These are phyloP conservation scores for Champsocephalus esox DNA, from an alignment of 2,797 vertebrate genomes.

Conservation along the genomic window DNA sequence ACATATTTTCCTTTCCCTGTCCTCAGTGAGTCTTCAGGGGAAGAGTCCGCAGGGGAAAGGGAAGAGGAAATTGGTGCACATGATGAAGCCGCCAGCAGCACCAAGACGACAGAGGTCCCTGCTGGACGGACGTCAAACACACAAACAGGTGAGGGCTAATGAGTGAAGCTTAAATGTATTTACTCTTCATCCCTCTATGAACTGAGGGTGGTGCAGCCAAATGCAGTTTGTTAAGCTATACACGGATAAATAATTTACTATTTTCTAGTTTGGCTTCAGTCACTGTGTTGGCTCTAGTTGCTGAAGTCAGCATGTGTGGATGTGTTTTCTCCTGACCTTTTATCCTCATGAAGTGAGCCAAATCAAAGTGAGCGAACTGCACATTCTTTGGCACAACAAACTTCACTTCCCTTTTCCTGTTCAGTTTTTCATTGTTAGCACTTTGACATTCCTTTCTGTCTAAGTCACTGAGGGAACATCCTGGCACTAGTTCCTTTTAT, in stretches of 20 bases:
- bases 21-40: constrained; percentile 84
- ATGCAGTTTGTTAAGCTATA: neutral
- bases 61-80: constrained; percentile 66
- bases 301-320: constrained; percentile 36
- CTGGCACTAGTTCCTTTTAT: neutral
- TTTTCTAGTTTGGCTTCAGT: neutral
- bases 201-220: neutral
- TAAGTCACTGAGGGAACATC: neutral
- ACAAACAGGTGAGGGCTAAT: constrained; percentile 64
- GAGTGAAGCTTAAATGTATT: neutral
- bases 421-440: constrained; percentile 14
- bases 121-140: constrained; percentile 43
- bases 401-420: constrained; percentile 68
- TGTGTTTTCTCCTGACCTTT: neutral
- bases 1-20: constrained; percentile 30
- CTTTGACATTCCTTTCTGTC: constrained; percentile 47
- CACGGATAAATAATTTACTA: neutral
- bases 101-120: constrained; percentile 38
- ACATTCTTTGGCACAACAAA: constrained; percentile 48
- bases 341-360: constrained; percentile 62
- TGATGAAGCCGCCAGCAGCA: constrained; percentile 12
- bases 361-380: constrained; percentile 27
- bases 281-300: neutral
- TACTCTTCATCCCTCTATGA: neutral
- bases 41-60: constrained; percentile 77